Evolutionary conservation across 2,888 invertebrate genomes (phyloP).

Genomic region (Rotaria magnacalcarata): DNA sequence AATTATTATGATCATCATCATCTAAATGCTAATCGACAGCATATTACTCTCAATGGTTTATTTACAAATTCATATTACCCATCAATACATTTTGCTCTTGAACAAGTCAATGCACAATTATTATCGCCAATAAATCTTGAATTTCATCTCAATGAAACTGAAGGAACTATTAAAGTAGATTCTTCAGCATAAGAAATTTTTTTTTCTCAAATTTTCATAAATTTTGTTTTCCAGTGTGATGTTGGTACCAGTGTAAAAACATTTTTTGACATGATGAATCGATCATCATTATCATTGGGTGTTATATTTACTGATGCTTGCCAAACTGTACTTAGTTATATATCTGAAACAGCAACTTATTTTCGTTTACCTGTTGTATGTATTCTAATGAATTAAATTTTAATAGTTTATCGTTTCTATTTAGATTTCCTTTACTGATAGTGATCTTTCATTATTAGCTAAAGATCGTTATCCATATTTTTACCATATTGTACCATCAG

Average conservation of each 20-base stretch:
- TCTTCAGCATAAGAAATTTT: not conserved
- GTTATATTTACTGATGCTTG: not conserved
- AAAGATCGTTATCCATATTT: slow-evolving; percentile 75
- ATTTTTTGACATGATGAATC: not conserved
- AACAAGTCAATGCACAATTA: slow-evolving; percentile 2
- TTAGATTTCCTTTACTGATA: slow-evolving; percentile 89
- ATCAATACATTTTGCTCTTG: not conserved
- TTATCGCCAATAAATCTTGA: not conserved
- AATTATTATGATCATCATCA: not conserved
- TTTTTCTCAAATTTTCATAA: no score
- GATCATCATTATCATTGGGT: not conserved
- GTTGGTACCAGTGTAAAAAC: not conserved
- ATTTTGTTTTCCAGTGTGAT: not conserved
- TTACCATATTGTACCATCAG: slow-evolving; percentile 90
- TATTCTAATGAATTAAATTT: not conserved
- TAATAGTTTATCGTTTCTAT: not conserved
- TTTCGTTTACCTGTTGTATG: slow-evolving; percentile 42
- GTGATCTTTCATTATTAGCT: slow-evolving; percentile 83
- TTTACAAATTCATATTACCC: not conserved
- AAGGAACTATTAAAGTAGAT: not conserved
- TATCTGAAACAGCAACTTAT: slow-evolving; percentile 43
- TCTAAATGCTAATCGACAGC: not conserved
- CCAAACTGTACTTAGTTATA: slow-evolving; percentile 4
- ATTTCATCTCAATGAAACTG: not conserved
- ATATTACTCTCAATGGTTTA: not conserved